phyloP scores from a whole-genome alignment of 1,140 invertebrate genomes.

The Sinella curviseta region DNA sequence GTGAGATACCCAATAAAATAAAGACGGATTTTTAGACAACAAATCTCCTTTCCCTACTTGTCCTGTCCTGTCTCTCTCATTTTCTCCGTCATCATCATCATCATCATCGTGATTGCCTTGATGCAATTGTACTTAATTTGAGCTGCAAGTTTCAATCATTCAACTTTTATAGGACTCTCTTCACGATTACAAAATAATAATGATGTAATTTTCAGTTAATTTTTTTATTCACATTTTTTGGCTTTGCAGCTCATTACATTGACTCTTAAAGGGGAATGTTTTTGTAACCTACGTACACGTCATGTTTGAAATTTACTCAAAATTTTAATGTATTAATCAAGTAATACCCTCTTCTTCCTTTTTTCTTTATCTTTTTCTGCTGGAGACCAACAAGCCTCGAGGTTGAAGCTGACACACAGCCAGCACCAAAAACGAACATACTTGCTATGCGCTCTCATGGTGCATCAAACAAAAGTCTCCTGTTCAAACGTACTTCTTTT shows the following conservation, averaged over 20 bases:
- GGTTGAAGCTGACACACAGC: no score
- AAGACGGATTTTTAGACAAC: no score
- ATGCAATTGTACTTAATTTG: neutral
- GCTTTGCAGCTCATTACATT: neutral
- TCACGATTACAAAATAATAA: slow-evolving; percentile 3
- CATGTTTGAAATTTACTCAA: neutral
- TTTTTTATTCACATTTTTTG: neutral
- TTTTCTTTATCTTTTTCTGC: neutral
- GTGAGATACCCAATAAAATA: slow-evolving; percentile 2
- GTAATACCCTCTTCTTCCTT: neutral
- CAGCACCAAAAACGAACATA: neutral
- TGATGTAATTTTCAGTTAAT: neutral
- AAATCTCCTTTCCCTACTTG: neutral
- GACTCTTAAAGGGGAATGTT: neutral
- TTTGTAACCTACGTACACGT: no score
- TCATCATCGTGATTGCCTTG: neutral
- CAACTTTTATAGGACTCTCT: neutral
- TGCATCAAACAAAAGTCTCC: neutral
- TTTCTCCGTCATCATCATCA: neutral
- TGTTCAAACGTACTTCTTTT: neutral
- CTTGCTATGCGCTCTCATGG: neutral
- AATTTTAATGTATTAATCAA: slow-evolving; percentile 4
- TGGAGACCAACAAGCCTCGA: neutral
- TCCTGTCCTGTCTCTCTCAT: neutral
- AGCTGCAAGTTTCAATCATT: slow-evolving; percentile 16